Evolutionary conservation across 2,888 invertebrate genomes (phyloP).

Genomic region (Phyto melanocephala): DNA sequence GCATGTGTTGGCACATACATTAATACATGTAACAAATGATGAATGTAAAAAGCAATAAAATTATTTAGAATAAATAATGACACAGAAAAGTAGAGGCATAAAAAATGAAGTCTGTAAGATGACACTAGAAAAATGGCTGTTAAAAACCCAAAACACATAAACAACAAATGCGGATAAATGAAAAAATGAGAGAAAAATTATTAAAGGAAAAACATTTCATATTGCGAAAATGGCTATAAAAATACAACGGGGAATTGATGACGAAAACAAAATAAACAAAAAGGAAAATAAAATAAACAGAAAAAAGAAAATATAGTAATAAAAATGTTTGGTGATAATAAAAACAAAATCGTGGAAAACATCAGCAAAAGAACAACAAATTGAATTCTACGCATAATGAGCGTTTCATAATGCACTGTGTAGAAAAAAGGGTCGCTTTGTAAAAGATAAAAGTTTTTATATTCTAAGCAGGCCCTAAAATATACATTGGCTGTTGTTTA

Average conservation of each 20-base stretch:
- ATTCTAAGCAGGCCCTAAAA: too few relatives aligned
- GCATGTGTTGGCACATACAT: neutral
- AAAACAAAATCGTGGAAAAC: neutral
- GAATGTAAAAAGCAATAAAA: slow-evolving; percentile 37
- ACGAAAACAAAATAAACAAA: slow-evolving; percentile 18
- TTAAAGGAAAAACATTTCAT: neutral
- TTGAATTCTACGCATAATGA: neutral
- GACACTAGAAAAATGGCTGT: neutral
- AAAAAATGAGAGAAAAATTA: neutral
- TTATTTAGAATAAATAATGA: slow-evolving; percentile 19
- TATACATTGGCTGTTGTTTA: too few relatives aligned
- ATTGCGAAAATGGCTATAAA: neutral
- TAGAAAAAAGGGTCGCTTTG: neutral
- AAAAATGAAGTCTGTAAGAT: neutral
- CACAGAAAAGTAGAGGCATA: neutral
- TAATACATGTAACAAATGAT: neutral
- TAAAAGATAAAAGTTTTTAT: too few relatives aligned
- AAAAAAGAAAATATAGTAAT: neutral
- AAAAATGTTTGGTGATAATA: neutral
- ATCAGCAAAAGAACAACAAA: neutral
- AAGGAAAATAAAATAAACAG: neutral
- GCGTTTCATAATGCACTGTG: neutral
- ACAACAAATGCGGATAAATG: neutral
- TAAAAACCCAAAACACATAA: neutral
- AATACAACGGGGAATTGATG: slow-evolving; percentile 11